phyloP scores from a whole-genome alignment of 2,797 vertebrate genomes.

The Arnoldichthys spilopterus region DNA sequence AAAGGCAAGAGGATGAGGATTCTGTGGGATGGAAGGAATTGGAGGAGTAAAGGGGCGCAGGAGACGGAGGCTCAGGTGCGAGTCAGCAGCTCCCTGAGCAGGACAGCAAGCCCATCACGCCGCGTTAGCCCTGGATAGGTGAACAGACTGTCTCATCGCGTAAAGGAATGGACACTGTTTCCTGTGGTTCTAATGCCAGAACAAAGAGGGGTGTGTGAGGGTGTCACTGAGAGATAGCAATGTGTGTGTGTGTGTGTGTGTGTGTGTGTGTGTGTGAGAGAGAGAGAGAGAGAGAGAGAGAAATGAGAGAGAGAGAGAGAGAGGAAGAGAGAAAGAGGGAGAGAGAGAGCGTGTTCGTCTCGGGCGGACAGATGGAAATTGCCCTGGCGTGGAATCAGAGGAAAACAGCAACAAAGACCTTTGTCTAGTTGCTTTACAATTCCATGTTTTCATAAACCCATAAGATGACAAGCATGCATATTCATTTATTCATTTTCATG shows the following conservation, averaged over 20 bases:
- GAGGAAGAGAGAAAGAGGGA: constrained; percentile 63
- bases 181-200: constrained; percentile 52
- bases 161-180: constrained; percentile 54
- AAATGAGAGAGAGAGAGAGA: constrained; percentile 44
- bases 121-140: constrained; percentile 49
- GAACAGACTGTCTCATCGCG: constrained; percentile 51
- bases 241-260: too few relatives aligned
- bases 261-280: neutral
- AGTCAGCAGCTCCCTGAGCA: constrained; percentile 52
- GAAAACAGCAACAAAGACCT: constrained; percentile 59
- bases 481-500: constrained; percentile 60
- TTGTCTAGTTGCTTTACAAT: constrained; percentile 58
- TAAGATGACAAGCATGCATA: constrained; percentile 57
- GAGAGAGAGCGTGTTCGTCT: constrained; percentile 47
- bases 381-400: constrained; percentile 59
- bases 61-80: constrained; percentile 52
- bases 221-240: constrained; percentile 14
- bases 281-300: constrained; percentile 64
- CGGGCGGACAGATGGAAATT: constrained; percentile 58
- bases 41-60: constrained; percentile 23
- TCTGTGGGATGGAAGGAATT: constrained; percentile 40
- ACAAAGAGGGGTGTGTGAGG: constrained; percentile 44
- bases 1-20: constrained; percentile 39
- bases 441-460: constrained; percentile 53
- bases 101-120: constrained; percentile 50